A percentile compares a stretch with the other conserved stretches of the same genome.
phyloP scores from a whole-genome alignment of 2,888 invertebrate species.

The Netelia virgata region DNA sequence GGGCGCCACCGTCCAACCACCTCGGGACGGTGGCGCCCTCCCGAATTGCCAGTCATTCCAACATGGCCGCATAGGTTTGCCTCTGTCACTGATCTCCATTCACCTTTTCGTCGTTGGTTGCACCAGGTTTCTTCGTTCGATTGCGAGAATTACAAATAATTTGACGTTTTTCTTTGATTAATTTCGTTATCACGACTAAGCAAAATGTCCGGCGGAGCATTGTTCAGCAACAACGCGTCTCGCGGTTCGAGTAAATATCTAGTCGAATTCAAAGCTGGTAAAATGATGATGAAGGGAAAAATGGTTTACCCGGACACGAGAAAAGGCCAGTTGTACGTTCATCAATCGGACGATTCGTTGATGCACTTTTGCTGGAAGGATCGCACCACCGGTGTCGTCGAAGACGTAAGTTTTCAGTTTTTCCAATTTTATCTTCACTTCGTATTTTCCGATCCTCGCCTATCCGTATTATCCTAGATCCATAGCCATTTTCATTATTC shows the following conservation, averaged over 20 bases:
- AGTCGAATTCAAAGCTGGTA: conserved; percentile 98
- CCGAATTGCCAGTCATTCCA: conserved; percentile 78
- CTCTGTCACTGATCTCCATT: conserved; percentile 55
- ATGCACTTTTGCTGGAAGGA: conserved; percentile 99
- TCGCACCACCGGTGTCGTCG: conserved; percentile 95
- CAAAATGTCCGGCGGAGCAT: conserved; percentile 87
- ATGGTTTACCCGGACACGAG: conserved; percentile 98
- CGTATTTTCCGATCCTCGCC: not conserved
- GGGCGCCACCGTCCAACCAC: conserved; percentile 32
- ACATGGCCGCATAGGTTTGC: conserved; percentile 61
- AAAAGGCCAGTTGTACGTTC: conserved; percentile 97
- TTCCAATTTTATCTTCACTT: conserved; percentile 21
- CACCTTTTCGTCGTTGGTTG: conserved; percentile 20
- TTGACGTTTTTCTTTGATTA: not conserved
- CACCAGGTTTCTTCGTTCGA: conserved; percentile 5
- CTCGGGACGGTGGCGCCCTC: conserved; percentile 66
- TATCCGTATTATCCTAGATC: not conserved
- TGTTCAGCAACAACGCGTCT: conserved; percentile 91
- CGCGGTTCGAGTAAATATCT: conserved; percentile 95
- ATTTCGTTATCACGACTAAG: conserved; percentile 1
- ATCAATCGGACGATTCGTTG: conserved; percentile 98
- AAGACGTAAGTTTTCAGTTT: conserved; percentile 89
- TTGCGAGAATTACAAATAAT: conserved; percentile 11
- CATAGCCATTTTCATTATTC: conserved; percentile 28
- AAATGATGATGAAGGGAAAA: conserved; percentile 97